A percentile compares a stretch with the other conserved stretches of the same genome.
Conservation (phyloP, 2,113 vertebrate genomes). For the Opisthocomus hoazin region DNA sequence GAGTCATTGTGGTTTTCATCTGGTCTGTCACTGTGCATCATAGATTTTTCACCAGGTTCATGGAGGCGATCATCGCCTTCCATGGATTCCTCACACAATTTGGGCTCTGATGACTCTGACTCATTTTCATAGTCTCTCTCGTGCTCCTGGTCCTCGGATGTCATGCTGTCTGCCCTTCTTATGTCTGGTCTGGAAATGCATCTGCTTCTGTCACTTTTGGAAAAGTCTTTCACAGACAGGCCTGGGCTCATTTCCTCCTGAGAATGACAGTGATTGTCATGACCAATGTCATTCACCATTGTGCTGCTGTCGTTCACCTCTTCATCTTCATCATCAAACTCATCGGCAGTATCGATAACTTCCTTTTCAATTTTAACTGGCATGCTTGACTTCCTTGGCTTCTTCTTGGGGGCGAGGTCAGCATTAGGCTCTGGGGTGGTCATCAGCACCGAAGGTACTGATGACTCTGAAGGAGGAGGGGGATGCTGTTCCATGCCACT, state of each 20-base stretch:
- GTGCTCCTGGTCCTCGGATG: conserved; percentile 96
- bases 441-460: conserved; percentile 74
- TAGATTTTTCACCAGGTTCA: conserved; percentile 69
- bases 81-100: conserved; percentile 90
- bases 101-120: conserved; percentile 94
- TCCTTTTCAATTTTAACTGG: conserved; percentile 99
- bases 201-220: conserved; percentile 81
- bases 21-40: conserved; percentile 77
- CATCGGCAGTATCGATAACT: conserved; percentile 92
- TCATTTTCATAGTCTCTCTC: conserved; percentile 98
- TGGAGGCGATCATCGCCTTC: conserved; percentile 83
- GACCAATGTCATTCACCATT: conserved; percentile 84
- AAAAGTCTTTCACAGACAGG: conserved; percentile 87
- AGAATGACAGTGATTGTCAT: conserved; percentile 91
- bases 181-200: conserved; percentile 84
- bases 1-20: conserved; percentile 86
- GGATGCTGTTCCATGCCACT: conserved; percentile 80
- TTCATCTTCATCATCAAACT: conserved; percentile 94
- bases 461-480: conserved; percentile 79
- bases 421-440: conserved; percentile 73
- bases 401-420: conserved; percentile 95
- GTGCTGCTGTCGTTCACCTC: conserved; percentile 79
- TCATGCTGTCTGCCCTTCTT: conserved; percentile 92
- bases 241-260: conserved; percentile 95
- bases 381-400: conserved; percentile 98